Evolutionary conservation across 2,113 vertebrate genomes (phyloP).

Genomic region (Tupaia tana): DNA sequence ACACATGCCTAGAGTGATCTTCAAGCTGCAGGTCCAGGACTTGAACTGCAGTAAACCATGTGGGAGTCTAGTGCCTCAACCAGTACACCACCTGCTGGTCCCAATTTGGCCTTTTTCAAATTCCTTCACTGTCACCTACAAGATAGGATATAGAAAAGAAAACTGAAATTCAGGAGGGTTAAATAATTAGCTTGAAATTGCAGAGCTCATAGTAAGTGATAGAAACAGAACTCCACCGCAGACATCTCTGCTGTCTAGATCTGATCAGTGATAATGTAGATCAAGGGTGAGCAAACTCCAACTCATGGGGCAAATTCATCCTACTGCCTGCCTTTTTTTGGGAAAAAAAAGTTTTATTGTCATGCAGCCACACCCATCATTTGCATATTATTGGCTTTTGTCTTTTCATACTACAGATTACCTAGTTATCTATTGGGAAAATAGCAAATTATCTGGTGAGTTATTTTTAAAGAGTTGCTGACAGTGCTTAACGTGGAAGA

Average conservation of each 20-base stretch:
- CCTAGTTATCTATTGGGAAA: slow-evolving; percentile 31
- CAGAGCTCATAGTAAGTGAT: background rate
- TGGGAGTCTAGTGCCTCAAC: too few relatives aligned
- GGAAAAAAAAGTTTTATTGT: background rate
- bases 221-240: background rate
- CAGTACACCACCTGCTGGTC: too few relatives aligned
- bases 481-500: slow-evolving; percentile 48
- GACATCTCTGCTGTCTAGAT: background rate
- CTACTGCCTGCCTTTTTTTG: background rate
- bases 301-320: background rate
- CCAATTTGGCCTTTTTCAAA: background rate
- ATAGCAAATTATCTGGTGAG: slow-evolving; percentile 17
- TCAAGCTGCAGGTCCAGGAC: too few relatives aligned
- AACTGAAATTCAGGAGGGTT: background rate
- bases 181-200: background rate
- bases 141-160: background rate
- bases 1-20: too few relatives aligned
- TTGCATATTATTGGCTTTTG: background rate
- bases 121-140: background rate
- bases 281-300: background rate
- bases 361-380: background rate
- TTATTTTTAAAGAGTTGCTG: slow-evolving; percentile 55
- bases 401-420: background rate
- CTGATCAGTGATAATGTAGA: background rate
- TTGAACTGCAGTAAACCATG: too few relatives aligned